Conservation (phyloP, 2,113 vertebrate species). For the Mystacornis crossleyi region DNA sequence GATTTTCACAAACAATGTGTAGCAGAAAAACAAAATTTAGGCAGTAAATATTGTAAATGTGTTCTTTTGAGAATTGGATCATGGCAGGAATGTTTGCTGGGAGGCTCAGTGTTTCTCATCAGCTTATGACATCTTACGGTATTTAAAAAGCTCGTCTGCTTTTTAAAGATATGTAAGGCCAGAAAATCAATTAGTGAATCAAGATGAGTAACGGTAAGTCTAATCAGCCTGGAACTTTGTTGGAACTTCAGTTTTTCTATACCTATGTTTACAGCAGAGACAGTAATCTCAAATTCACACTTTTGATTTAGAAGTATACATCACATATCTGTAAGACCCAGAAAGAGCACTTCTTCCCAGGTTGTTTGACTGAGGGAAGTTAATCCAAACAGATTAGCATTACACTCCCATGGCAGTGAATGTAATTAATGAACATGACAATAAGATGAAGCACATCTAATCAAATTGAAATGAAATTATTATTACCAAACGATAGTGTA, state of each 20-base stretch:
- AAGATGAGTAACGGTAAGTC: slow-evolving; percentile 36
- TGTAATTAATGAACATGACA: background rate
- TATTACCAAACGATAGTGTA: background rate
- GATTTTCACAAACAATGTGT: background rate
- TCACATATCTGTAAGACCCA: background rate
- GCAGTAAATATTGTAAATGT: background rate
- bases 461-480: background rate
- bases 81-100: background rate
- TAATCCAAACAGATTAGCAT: background rate
- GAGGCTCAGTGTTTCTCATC: slow-evolving; percentile 35
- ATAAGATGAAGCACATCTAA: slow-evolving; percentile 1
- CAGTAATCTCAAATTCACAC: background rate
- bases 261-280: background rate
- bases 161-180: slow-evolving; percentile 57
- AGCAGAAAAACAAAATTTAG: slow-evolving; percentile 31
- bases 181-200: slow-evolving; percentile 69
- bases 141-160: slow-evolving; percentile 38
- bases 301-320: slow-evolving; percentile 15
- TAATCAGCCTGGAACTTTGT: background rate
- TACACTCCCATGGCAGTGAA: background rate
- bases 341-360: background rate
- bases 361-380: background rate
- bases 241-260: background rate
- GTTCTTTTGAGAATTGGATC: slow-evolving; percentile 21
- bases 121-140: slow-evolving; percentile 55